These are phyloP conservation scores for Neosilurus hyrtlii DNA, from an alignment of 2,797 vertebrate genomes.

Conservation along the genomic window DNA sequence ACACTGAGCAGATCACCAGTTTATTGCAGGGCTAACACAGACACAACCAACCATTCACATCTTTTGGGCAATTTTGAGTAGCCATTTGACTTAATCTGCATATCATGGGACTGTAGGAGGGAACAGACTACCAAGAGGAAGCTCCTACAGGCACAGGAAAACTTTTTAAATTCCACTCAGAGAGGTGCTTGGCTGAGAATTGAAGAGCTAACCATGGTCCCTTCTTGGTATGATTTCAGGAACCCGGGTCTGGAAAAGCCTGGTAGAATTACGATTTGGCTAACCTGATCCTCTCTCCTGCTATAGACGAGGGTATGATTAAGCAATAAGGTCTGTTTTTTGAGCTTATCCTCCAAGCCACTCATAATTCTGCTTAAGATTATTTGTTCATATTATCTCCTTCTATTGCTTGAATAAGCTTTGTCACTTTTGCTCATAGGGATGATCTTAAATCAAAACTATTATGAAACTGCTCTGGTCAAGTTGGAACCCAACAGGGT, in stretches of 20 bases:
- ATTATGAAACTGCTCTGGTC: slow-evolving; percentile 15
- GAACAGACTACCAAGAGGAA: no score
- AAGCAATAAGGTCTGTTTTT: slow-evolving; percentile 34
- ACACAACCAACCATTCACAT: no score
- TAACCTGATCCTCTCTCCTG: slow-evolving; percentile 14
- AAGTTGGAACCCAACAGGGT: slow-evolving; percentile 3
- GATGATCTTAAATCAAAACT: neutral
- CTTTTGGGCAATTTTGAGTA: no score
- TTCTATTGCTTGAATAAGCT: slow-evolving; percentile 29
- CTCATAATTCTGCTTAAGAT: slow-evolving; percentile 47
- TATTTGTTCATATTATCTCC: slow-evolving; percentile 47
- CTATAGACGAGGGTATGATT: slow-evolving; percentile 26
- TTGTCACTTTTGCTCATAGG: neutral
- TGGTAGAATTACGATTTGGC: neutral
- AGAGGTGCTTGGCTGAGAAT: no score
- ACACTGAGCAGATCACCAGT: no score
- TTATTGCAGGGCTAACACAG: no score
- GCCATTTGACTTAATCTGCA: no score
- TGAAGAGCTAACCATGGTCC: no score
- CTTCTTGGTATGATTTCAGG: neutral
- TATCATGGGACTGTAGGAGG: no score
- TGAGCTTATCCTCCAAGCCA: slow-evolving; percentile 39
- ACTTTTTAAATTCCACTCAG: no score
- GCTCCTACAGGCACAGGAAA: no score
- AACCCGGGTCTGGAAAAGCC: slow-evolving; percentile 1